Percentiles rank a stretch among this genome's conserved stretches.
Evolutionary conservation across 2,888 invertebrate genomes (phyloP).

Genomic region (Spodoptera picta): DNA sequence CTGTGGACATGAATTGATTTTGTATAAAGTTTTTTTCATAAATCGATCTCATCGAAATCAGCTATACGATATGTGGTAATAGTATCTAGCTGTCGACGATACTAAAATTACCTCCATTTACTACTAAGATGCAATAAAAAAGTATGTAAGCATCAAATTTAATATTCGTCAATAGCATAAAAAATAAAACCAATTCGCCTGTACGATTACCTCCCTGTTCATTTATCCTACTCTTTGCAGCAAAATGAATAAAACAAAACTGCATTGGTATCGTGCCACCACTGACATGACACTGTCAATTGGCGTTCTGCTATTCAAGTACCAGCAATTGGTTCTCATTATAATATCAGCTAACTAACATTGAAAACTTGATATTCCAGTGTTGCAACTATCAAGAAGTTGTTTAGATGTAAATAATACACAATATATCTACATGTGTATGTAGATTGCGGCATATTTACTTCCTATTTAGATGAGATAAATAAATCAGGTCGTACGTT

Average conservation of each 20-base stretch:
- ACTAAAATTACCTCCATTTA: too few relatives aligned
- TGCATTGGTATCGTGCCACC: conserved; percentile 25
- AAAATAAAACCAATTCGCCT: neutral
- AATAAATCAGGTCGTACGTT: too few relatives aligned
- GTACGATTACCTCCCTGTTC: neutral
- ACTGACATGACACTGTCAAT: conserved; percentile 64
- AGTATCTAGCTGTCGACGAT: too few relatives aligned
- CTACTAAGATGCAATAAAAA: too few relatives aligned
- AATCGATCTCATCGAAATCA: too few relatives aligned
- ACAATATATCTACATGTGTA: neutral
- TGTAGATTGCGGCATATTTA: neutral
- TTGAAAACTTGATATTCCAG: conserved; percentile 40
- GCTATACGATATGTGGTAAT: too few relatives aligned
- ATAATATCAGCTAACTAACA: conserved; percentile 7
- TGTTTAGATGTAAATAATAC: conserved; percentile 22
- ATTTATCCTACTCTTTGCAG: conserved; percentile 42
- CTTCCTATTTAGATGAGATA: conserved; percentile 33
- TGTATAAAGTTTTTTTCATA: too few relatives aligned
- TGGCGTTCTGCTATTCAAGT: conserved; percentile 55
- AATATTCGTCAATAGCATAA: neutral
- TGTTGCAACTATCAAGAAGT: conserved; percentile 31
- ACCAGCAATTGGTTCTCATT: conserved; percentile 27
- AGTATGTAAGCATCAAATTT: too few relatives aligned
- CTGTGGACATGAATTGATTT: too few relatives aligned
- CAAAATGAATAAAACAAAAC: conserved; percentile 54